Evolutionary conservation across 2,888 invertebrate genomes (phyloP).

Genomic region (Parnassius orleans): DNA sequence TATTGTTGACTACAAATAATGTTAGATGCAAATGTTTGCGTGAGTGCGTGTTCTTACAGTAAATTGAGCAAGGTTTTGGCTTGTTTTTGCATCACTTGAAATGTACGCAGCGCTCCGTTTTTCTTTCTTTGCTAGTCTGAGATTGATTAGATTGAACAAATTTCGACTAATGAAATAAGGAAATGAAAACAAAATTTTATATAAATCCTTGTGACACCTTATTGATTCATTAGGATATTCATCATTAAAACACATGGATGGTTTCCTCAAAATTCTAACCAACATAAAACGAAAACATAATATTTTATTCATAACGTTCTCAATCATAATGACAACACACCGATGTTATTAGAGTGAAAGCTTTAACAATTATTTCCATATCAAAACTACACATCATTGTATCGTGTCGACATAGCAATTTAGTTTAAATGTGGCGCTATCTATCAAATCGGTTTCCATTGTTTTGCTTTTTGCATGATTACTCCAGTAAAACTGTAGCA

Average conservation of each 20-base stretch:
- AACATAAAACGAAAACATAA: constrained; percentile 18
- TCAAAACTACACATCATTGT: constrained; percentile 25
- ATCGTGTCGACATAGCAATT: constrained; percentile 23
- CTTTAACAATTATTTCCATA: constrained; percentile 29
- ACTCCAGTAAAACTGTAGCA: neutral
- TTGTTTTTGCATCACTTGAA: no score
- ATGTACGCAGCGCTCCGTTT: no score
- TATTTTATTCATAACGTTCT: constrained; percentile 24
- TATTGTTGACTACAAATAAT: no score
- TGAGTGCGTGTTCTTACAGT: no score
- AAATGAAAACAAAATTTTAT: neutral
- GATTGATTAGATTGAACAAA: no score
- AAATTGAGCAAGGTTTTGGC: no score
- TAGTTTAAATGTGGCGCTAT: constrained; percentile 19
- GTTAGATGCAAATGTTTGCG: no score
- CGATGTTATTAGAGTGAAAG: constrained; percentile 24
- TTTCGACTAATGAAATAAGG: neutral
- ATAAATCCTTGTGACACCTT: neutral
- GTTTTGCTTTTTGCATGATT: constrained; percentile 9
- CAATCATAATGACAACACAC: constrained; percentile 11
- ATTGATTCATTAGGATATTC: neutral
- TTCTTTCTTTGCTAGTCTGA: no score
- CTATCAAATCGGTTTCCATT: constrained; percentile 17
- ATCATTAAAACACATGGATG: neutral
- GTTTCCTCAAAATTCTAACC: neutral